Conservation (phyloP, 37 sponge, comb jelly and placozoan genomes). For the Aphrocallistes beatrix region DNA sequence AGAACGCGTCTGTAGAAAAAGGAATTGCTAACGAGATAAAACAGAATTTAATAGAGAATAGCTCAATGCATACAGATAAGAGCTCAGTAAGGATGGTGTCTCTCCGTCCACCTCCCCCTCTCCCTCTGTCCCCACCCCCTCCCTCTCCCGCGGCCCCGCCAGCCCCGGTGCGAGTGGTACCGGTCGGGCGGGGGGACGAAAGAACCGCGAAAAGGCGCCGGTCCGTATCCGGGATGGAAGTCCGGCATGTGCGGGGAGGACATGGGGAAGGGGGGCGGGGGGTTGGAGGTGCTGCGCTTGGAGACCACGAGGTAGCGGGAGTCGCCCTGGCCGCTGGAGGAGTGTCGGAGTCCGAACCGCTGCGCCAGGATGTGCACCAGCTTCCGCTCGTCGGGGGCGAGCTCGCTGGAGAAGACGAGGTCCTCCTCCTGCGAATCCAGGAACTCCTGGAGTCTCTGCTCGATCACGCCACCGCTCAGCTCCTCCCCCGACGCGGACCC, state of each 20-base stretch:
- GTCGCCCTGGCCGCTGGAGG: slow-evolving; percentile 22
- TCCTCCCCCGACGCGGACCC: neutral
- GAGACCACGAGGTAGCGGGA: slow-evolving; percentile 24
- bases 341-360: slow-evolving; percentile 33
- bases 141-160: neutral
- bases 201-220: too few relatives aligned
- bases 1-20: too few relatives aligned
- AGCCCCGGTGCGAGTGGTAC: neutral
- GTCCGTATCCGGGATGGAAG: neutral
- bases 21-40: too few relatives aligned
- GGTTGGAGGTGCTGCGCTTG: neutral
- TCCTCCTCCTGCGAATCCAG: slow-evolving; percentile 25
- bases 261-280: neutral
- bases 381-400: slow-evolving; percentile 33
- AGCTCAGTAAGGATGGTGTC: too few relatives aligned
- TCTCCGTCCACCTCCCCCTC: neutral
- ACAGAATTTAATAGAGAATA: too few relatives aligned
- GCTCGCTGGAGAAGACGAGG: slow-evolving; percentile 26
- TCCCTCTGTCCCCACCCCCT: neutral
- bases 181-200: neutral
- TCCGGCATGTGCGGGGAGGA: neutral
- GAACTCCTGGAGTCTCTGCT: slow-evolving; percentile 25
- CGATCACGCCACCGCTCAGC: slow-evolving; percentile 16
- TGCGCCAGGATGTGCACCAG: slow-evolving; percentile 29
- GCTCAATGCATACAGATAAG: too few relatives aligned